These are phyloP conservation scores for Cydia fagiglandana DNA, from an alignment of 1,140 invertebrate genomes.

Conservation along the genomic window DNA sequence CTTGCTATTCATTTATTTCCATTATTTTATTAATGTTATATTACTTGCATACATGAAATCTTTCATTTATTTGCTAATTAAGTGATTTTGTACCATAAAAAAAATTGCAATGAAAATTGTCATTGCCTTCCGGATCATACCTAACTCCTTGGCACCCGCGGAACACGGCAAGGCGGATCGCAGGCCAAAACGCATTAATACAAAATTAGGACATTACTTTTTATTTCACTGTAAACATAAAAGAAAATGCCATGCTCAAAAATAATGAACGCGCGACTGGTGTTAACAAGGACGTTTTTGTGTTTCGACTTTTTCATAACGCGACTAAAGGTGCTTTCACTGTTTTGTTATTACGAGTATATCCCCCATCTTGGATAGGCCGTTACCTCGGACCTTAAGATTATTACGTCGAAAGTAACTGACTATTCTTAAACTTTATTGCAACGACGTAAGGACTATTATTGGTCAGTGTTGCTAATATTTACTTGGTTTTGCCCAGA, in stretches of 20 bases:
- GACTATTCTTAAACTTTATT: too few relatives aligned
- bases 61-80: too few relatives aligned
- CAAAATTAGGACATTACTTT: slow-evolving; percentile 22
- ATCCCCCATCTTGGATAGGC: background rate
- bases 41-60: too few relatives aligned
- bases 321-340: background rate
- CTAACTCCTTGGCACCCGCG: background rate
- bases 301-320: background rate
- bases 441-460: too few relatives aligned
- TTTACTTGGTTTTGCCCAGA: too few relatives aligned
- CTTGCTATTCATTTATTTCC: too few relatives aligned
- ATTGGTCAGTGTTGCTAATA: too few relatives aligned
- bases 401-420: background rate
- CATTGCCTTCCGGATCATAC: background rate
- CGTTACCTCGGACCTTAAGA: background rate
- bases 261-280: background rate
- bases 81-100: background rate
- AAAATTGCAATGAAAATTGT: background rate
- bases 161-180: background rate
- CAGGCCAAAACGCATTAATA: background rate
- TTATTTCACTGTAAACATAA: slow-evolving; percentile 3
- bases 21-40: too few relatives aligned
- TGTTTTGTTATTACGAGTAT: background rate
- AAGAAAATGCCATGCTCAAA: background rate
- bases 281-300: slow-evolving; percentile 1